These are phyloP conservation scores for Xestia sexstrigata DNA, from an alignment of 2,888 invertebrate genomes.

Conservation along the genomic window DNA sequence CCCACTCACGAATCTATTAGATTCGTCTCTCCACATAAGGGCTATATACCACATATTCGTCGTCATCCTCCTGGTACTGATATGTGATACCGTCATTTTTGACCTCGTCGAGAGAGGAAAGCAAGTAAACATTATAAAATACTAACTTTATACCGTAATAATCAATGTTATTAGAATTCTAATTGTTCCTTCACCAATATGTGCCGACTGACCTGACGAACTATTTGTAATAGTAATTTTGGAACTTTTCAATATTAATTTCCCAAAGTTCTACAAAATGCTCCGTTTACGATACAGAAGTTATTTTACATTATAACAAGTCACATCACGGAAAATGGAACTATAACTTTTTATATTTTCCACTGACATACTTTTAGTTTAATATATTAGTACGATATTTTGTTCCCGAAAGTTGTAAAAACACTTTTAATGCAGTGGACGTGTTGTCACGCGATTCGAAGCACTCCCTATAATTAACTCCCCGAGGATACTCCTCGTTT, in stretches of 20 bases:
- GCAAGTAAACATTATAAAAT: constrained; percentile 89
- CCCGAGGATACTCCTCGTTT: constrained; percentile 42
- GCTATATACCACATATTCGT: constrained; percentile 97
- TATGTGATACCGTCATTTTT: constrained; percentile 93
- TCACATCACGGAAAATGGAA: constrained; percentile 21
- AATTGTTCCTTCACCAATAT: background rate
- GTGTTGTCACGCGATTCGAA: constrained; percentile 41
- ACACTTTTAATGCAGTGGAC: constrained; percentile 23
- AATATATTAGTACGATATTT: constrained; percentile 20
- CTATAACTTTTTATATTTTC: constrained; percentile 8
- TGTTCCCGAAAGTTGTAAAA: constrained; percentile 31
- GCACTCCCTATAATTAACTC: constrained; percentile 47
- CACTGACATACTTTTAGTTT: constrained; percentile 12
- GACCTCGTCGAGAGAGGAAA: constrained; percentile 94
- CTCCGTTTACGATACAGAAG: constrained; percentile 11
- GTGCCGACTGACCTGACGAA: background rate
- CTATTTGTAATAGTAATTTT: background rate
- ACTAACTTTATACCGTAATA: background rate
- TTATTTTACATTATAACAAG: constrained; percentile 17
- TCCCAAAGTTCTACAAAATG: constrained; percentile 11
- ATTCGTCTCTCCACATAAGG: constrained; percentile 93
- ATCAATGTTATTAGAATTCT: background rate
- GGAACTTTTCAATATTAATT: background rate
- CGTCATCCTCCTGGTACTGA: constrained; percentile 93
- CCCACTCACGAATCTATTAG: constrained; percentile 94